These are phyloP conservation scores for Zhuqinia jingwanae DNA, from an alignment of 2,888 invertebrate genomes.

Conservation along the genomic window DNA sequence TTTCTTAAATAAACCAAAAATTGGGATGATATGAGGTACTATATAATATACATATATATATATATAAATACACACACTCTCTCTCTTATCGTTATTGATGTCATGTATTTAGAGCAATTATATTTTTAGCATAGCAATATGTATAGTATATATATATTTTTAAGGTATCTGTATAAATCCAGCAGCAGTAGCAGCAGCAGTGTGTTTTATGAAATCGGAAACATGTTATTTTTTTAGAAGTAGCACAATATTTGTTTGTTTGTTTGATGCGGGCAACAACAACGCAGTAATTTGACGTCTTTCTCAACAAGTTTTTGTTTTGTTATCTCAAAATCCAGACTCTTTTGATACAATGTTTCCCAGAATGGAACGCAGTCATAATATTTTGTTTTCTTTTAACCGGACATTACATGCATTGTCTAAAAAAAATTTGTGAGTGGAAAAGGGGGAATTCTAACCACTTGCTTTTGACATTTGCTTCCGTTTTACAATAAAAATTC, in stretches of 20 bases:
- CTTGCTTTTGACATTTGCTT: background rate
- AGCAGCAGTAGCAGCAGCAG: background rate
- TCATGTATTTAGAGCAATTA: too few relatives aligned
- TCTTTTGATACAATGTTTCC: constrained; percentile 56
- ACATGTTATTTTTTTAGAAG: background rate
- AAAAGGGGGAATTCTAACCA: background rate
- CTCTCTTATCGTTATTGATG: too few relatives aligned
- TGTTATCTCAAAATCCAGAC: constrained; percentile 63
- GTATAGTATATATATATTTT: too few relatives aligned
- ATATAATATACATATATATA: background rate
- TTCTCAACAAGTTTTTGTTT: background rate
- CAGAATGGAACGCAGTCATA: constrained; percentile 41
- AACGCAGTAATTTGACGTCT: constrained; percentile 23
- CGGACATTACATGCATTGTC: background rate
- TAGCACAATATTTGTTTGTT: constrained; percentile 13
- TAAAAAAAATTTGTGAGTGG: background rate
- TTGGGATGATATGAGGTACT: constrained; percentile 24
- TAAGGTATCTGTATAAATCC: background rate
- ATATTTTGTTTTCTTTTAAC: background rate
- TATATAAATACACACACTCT: too few relatives aligned
- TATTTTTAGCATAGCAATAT: background rate
- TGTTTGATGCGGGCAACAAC: constrained; percentile 25
- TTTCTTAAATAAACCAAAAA: background rate
- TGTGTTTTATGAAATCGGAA: constrained; percentile 2
- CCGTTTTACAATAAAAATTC: constrained; percentile 10